A percentile compares a stretch with the other conserved stretches of the same genome.
phyloP scores from a whole-genome alignment of 2,797 vertebrate species.

The Oceanodroma leucorhoa region DNA sequence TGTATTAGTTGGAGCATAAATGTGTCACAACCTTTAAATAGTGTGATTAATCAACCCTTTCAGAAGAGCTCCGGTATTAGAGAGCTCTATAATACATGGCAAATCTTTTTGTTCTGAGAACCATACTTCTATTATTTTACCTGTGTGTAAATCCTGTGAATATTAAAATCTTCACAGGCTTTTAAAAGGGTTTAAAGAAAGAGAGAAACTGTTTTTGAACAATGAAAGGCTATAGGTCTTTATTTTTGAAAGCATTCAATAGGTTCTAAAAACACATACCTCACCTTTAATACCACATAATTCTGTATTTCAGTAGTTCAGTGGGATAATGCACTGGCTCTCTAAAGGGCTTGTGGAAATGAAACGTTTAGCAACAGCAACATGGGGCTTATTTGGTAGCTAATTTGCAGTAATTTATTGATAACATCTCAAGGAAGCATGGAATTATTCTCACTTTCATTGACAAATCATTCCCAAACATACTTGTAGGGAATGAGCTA shows the following conservation, averaged over 20 bases:
- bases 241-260: conserved; percentile 1
- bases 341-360: conserved; percentile 12
- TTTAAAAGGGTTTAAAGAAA: not conserved
- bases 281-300: conserved; percentile 19
- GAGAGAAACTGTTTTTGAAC: not conserved
- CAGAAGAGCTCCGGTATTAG: not conserved
- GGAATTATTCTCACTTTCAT: not conserved
- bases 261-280: not conserved
- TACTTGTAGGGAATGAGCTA: not conserved
- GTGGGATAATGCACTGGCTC: not conserved
- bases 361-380: not conserved
- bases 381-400: not conserved
- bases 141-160: not conserved
- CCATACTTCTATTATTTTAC: conserved; percentile 1
- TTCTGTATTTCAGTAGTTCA: not conserved
- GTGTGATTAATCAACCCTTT: conserved; percentile 49
- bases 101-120: conserved; percentile 33
- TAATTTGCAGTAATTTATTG: conserved; percentile 3
- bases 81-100: not conserved
- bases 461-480: not conserved
- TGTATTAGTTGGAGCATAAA: conserved; percentile 25
- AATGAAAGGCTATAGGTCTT: not conserved
- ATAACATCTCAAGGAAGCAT: not conserved
- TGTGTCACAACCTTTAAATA: conserved; percentile 31
- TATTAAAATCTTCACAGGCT: not conserved